Evolutionary conservation across 1,140 invertebrate species (phyloP).

Genomic region (Lasioglossum baleicum): DNA sequence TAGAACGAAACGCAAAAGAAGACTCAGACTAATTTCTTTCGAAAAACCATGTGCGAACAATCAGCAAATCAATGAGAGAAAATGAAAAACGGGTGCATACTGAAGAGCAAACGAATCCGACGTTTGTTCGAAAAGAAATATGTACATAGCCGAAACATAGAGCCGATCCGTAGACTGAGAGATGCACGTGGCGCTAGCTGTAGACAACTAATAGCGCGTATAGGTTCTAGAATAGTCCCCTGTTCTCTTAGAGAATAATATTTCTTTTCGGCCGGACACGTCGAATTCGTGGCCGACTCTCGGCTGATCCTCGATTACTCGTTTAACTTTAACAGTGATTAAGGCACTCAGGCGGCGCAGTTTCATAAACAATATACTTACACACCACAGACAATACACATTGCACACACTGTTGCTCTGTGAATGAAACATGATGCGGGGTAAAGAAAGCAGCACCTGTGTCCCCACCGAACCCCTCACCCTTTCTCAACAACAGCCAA

Average conservation of each 20-base stretch:
- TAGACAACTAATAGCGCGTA: background rate
- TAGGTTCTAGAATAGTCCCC: background rate
- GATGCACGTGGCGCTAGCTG: slow-evolving; percentile 2
- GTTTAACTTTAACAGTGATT: background rate
- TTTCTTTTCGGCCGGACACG: slow-evolving; percentile 28
- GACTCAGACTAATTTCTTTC: too few relatives aligned
- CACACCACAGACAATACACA: slow-evolving; percentile 67
- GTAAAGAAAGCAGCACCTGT: slow-evolving; percentile 24
- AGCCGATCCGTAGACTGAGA: background rate
- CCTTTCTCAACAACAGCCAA: background rate
- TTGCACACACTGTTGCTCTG: slow-evolving; percentile 64
- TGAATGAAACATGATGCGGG: slow-evolving; percentile 50
- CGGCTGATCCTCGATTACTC: background rate
- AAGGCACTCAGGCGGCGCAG: slow-evolving; percentile 19
- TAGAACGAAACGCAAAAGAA: too few relatives aligned
- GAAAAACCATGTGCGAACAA: background rate
- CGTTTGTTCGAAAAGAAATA: slow-evolving; percentile 33
- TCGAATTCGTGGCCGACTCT: background rate
- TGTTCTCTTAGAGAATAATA: background rate
- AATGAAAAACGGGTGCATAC: too few relatives aligned
- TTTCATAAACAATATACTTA: slow-evolving; percentile 44
- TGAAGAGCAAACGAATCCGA: background rate
- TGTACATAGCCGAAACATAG: background rate
- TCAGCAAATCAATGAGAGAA: too few relatives aligned
- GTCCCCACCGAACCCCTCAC: background rate